phyloP scores from a whole-genome alignment of 2,113 vertebrate genomes.

The Parus major region DNA sequence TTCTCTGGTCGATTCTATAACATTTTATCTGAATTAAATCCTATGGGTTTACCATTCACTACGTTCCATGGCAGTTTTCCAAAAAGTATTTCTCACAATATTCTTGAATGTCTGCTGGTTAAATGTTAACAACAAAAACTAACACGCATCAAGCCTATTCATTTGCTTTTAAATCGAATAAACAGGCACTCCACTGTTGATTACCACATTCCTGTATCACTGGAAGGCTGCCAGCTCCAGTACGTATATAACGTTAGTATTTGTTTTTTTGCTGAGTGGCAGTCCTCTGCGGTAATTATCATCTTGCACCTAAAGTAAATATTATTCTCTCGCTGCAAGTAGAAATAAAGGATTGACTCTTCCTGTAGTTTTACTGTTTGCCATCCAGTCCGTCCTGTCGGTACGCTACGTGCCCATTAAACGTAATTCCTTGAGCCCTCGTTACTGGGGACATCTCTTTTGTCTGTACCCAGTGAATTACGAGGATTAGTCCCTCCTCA shows the following conservation, averaged over 20 bases:
- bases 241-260: not conserved
- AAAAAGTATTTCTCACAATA: not conserved
- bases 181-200: constrained; percentile 11
- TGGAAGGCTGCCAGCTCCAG: constrained; percentile 5
- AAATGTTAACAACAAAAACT: not conserved
- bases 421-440: not conserved
- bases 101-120: not conserved
- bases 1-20: not conserved
- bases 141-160: not conserved
- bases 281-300: not conserved
- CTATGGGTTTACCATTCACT: not conserved
- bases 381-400: not conserved
- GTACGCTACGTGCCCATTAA: not conserved
- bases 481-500: not conserved
- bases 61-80: not conserved
- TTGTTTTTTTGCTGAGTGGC: not conserved
- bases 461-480: not conserved
- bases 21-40: not conserved
- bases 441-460: not conserved
- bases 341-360: not conserved
- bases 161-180: constrained; percentile 1
- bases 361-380: not conserved
- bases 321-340: not conserved
- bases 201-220: not conserved
- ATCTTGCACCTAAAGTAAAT: constrained; percentile 19